Evolutionary conservation across 2,888 invertebrate genomes (phyloP).

Genomic region (Linnaemya vulpina): DNA sequence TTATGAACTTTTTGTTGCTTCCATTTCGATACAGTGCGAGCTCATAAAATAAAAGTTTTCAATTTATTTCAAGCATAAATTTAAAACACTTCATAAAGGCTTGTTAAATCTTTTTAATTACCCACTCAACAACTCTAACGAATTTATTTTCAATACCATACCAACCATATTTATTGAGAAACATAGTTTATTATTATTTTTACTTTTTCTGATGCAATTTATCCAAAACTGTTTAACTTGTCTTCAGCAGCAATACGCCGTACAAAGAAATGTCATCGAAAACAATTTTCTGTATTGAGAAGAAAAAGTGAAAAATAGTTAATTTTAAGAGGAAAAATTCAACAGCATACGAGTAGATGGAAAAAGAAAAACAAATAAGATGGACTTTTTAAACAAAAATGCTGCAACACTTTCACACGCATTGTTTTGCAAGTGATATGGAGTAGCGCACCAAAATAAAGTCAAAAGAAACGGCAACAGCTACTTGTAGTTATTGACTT

Average conservation of each 20-base stretch:
- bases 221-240: background rate
- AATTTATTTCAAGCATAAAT: too few species aligned
- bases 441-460: slow-evolving; percentile 17
- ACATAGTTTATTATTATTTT: background rate
- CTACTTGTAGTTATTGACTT: background rate
- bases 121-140: too few species aligned
- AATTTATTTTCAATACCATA: background rate
- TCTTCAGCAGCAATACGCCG: background rate
- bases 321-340: slow-evolving; percentile 1
- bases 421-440: slow-evolving; percentile 34
- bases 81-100: too few species aligned
- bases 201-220: slow-evolving; percentile 51
- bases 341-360: background rate
- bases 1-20: too few species aligned
- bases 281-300: slow-evolving; percentile 4
- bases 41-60: too few species aligned
- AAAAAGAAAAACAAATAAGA: slow-evolving; percentile 22
- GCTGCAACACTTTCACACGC: slow-evolving; percentile 60
- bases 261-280: slow-evolving; percentile 16
- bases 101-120: too few species aligned
- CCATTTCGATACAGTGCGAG: too few species aligned
- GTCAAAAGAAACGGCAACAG: slow-evolving; percentile 9
- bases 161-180: background rate
- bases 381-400: slow-evolving; percentile 43
- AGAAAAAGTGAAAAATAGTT: slow-evolving; percentile 48